phyloP scores from a whole-genome alignment of 2,797 vertebrate genomes.

The Cyclura pinguis region DNA sequence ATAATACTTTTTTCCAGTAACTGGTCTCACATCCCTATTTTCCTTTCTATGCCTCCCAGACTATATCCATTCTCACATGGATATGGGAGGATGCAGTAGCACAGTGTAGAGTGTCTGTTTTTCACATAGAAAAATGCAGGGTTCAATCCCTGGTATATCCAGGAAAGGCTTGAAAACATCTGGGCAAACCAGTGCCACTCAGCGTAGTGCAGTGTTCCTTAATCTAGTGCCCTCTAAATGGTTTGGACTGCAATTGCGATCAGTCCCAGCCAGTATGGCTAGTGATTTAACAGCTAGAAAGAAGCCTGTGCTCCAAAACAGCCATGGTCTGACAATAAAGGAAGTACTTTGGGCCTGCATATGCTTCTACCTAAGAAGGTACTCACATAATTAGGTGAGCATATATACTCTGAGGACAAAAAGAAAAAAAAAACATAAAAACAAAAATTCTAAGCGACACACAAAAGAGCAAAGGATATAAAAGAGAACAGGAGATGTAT shows the following conservation, averaged over 20 bases:
- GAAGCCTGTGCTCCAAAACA: no score
- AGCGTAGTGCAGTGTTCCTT: no score
- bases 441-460: not conserved
- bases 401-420: not conserved
- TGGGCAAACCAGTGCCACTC: not conserved
- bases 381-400: not conserved
- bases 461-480: not conserved
- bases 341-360: not conserved
- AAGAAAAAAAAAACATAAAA: not conserved
- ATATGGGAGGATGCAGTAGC: not conserved
- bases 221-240: no score
- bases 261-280: no score
- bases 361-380: no score
- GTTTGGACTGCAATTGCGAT: no score
- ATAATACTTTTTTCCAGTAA: not conserved
- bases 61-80: not conserved
- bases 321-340: no score
- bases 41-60: slow-evolving; percentile 52
- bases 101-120: slow-evolving; percentile 41
- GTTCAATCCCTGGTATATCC: not conserved
- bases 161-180: not conserved
- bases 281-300: no score
- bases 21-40: slow-evolving; percentile 48
- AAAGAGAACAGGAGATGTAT: not conserved
- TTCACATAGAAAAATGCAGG: slow-evolving; percentile 39